Evolutionary conservation across 2,113 vertebrate species (phyloP).

Genomic region (Sebastes schlegelii): DNA sequence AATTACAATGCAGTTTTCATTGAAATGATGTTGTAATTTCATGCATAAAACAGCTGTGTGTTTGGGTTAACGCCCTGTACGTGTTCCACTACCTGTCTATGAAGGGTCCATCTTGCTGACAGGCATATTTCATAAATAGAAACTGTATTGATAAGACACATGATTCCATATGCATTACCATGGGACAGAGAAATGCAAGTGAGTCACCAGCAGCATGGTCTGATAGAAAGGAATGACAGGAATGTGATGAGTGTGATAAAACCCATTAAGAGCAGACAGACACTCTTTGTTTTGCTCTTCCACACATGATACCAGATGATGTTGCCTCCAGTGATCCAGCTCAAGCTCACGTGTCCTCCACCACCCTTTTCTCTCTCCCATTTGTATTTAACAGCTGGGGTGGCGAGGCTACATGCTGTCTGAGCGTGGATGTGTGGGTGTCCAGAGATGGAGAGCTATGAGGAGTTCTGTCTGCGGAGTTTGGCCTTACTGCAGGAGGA

Average conservation of each 20-base stretch:
- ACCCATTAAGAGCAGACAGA: slow-evolving; percentile 44
- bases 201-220: slow-evolving; percentile 34
- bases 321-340: slow-evolving; percentile 9
- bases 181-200: slow-evolving; percentile 40
- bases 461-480: slow-evolving; percentile 88
- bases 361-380: not conserved
- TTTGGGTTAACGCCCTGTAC: slow-evolving; percentile 23
- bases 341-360: not conserved
- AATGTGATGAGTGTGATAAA: slow-evolving; percentile 77
- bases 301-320: slow-evolving; percentile 23
- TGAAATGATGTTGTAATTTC: not conserved
- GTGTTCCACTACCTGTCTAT: slow-evolving; percentile 6
- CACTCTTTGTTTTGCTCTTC: slow-evolving; percentile 65
- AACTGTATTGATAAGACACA: slow-evolving; percentile 49
- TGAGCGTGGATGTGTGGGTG: slow-evolving; percentile 60
- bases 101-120: slow-evolving; percentile 43
- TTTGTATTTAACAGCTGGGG: slow-evolving; percentile 44
- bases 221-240: slow-evolving; percentile 66
- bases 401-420: slow-evolving; percentile 63
- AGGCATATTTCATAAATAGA: slow-evolving; percentile 46
- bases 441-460: slow-evolving; percentile 90
- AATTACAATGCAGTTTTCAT: not conserved
- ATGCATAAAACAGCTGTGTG: not conserved
- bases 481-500: slow-evolving; percentile 84
- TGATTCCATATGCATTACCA: not conserved